A percentile compares a stretch with the other conserved stretches of the same genome.
Conservation (phyloP, 2,888 invertebrate genomes). For the Argyresthia albistria region DNA sequence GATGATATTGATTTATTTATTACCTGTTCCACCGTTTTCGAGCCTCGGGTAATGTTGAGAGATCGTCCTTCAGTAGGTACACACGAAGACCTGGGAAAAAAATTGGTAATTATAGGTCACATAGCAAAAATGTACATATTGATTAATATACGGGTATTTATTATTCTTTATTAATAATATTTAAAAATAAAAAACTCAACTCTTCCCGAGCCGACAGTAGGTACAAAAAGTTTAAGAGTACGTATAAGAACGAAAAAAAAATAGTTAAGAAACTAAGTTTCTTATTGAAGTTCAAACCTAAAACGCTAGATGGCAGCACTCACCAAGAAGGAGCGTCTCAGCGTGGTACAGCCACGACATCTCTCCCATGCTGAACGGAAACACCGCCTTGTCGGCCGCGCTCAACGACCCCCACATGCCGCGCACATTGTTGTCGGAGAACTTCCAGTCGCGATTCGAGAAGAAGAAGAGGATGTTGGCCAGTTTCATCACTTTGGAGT, state of each 20-base stretch:
- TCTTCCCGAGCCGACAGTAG: background rate
- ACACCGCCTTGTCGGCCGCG: conserved; percentile 72
- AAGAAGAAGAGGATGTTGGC: conserved; percentile 84
- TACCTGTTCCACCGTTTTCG: conserved; percentile 73
- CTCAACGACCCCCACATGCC: conserved; percentile 72
- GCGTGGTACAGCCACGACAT: conserved; percentile 79
- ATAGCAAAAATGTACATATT: background rate
- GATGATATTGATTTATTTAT: background rate
- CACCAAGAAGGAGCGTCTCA: conserved; percentile 52
- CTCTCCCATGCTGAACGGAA: conserved; percentile 80
- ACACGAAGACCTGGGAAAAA: conserved; percentile 78
- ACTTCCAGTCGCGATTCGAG: conserved; percentile 83
- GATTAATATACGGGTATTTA: too few relatives aligned
- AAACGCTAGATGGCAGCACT: conserved; percentile 2
- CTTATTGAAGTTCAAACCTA: background rate
- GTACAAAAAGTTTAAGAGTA: background rate
- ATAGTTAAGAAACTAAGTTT: too few relatives aligned
- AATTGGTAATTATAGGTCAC: background rate
- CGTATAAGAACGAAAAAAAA: too few relatives aligned
- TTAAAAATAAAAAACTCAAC: too few relatives aligned
- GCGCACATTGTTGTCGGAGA: conserved; percentile 74
- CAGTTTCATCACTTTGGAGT: conserved; percentile 82
- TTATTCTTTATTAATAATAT: too few relatives aligned
- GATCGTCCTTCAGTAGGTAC: conserved; percentile 85
- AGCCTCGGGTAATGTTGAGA: conserved; percentile 80